Evolutionary conservation across 2,797 vertebrate species (phyloP).

Genomic region (Argentina silus): DNA sequence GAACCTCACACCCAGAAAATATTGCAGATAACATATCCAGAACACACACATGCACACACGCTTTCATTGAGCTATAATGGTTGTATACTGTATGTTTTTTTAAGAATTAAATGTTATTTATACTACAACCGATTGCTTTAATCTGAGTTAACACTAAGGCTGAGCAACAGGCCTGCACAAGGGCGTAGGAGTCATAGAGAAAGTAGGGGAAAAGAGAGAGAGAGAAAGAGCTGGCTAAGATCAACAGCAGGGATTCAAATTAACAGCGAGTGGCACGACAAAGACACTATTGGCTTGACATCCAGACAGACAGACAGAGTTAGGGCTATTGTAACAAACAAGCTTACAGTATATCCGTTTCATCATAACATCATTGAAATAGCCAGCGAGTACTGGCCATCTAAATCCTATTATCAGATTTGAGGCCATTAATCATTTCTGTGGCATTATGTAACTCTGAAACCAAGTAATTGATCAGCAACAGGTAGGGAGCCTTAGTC

Average conservation of each 20-base stretch:
- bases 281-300: conserved; percentile 40
- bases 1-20: conserved; percentile 60
- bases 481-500: conserved; percentile 48
- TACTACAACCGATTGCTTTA: conserved; percentile 47
- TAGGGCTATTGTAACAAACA: conserved; percentile 49
- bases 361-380: conserved; percentile 70
- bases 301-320: conserved; percentile 43
- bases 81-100: conserved; percentile 21
- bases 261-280: conserved; percentile 57
- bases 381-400: conserved; percentile 54
- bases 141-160: conserved; percentile 14
- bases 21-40: conserved; percentile 15
- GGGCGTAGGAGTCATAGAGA: background rate
- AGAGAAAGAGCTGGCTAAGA: conserved; percentile 29
- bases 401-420: conserved; percentile 74
- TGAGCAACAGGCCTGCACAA: too few species aligned
- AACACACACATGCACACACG: conserved; percentile 12
- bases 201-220: conserved; percentile 5
- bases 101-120: conserved; percentile 51
- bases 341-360: conserved; percentile 71
- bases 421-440: conserved; percentile 72
- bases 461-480: conserved; percentile 61
- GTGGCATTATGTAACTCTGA: conserved; percentile 66
- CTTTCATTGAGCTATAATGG: background rate
- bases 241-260: conserved; percentile 55